Conservation (phyloP, 2,888 invertebrate species). For the Sturmia bella region DNA sequence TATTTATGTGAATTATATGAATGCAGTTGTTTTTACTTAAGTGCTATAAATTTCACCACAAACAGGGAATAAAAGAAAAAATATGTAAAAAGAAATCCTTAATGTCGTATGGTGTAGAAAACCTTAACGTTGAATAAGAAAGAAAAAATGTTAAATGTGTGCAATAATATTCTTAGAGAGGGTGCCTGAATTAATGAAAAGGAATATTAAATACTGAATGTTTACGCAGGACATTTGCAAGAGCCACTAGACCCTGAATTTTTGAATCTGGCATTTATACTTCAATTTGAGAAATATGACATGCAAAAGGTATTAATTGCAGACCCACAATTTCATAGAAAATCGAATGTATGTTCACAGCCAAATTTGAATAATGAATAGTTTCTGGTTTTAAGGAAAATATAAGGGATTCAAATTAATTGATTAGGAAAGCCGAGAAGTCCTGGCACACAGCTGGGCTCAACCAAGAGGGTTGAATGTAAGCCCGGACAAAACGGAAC, state of each 20-base stretch:
- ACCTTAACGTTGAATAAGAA: constrained; percentile 7
- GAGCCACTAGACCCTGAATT: constrained; percentile 19
- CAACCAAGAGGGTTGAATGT: too few relatives aligned
- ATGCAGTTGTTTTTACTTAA: constrained; percentile 68
- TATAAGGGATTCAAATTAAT: too few relatives aligned
- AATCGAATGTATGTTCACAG: too few relatives aligned
- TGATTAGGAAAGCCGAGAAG: too few relatives aligned
- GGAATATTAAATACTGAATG: background rate
- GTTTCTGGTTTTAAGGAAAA: too few relatives aligned
- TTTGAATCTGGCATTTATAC: too few relatives aligned
- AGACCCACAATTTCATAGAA: too few relatives aligned
- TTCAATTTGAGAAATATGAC: too few relatives aligned
- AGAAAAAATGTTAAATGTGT: background rate
- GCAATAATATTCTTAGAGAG: background rate
- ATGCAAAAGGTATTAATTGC: too few relatives aligned
- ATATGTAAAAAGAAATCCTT: constrained; percentile 22
- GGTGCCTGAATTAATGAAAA: constrained; percentile 1
- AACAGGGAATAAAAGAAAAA: constrained; percentile 24
- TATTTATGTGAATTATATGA: constrained; percentile 65
- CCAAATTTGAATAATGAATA: too few relatives aligned
- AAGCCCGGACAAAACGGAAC: too few relatives aligned
- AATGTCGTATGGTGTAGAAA: background rate
- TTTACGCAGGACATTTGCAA: background rate
- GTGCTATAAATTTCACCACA: constrained; percentile 66
- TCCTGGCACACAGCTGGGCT: too few relatives aligned